A percentile compares a stretch with the other conserved stretches of the same genome.
These are phyloP conservation scores for Microctonus hyperodae DNA, from an alignment of 2,888 invertebrate genomes.

Conservation along the genomic window DNA sequence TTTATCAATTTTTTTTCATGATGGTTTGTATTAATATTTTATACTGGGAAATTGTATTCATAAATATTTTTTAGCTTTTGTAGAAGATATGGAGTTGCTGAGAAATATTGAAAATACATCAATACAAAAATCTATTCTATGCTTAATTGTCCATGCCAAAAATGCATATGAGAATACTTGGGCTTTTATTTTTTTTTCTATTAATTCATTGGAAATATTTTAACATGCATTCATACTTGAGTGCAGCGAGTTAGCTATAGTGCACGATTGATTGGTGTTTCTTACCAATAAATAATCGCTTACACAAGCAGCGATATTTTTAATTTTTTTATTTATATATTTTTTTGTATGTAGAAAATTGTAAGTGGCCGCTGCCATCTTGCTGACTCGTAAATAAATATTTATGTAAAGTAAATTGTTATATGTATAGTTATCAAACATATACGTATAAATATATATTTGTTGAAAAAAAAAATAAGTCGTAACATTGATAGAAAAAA, in stretches of 20 bases:
- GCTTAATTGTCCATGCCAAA: conserved; percentile 3
- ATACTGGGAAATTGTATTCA: background rate
- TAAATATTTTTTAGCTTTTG: background rate
- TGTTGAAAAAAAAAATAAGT: too few relatives aligned
- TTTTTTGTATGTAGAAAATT: conserved; percentile 33
- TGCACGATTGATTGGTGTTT: conserved; percentile 37
- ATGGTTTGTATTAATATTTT: background rate
- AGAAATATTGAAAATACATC: background rate
- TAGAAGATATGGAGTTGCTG: background rate
- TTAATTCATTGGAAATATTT: background rate
- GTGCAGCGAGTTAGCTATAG: conserved; percentile 56
- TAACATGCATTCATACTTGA: conserved; percentile 37
- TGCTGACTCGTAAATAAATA: conserved; percentile 64
- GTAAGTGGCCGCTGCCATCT: conserved; percentile 66
- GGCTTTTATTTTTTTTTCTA: background rate
- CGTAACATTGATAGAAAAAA: background rate
- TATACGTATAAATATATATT: too few relatives aligned
- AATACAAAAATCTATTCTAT: background rate
- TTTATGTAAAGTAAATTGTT: too few relatives aligned
- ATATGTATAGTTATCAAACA: too few relatives aligned
- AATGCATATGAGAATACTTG: background rate
- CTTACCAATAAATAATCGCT: conserved; percentile 40
- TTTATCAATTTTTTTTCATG: conserved; percentile 1
- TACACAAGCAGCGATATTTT: conserved; percentile 46
- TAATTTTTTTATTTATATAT: background rate